Conservation (phyloP, 2,888 invertebrate species). For the Acrobasis consociella region DNA sequence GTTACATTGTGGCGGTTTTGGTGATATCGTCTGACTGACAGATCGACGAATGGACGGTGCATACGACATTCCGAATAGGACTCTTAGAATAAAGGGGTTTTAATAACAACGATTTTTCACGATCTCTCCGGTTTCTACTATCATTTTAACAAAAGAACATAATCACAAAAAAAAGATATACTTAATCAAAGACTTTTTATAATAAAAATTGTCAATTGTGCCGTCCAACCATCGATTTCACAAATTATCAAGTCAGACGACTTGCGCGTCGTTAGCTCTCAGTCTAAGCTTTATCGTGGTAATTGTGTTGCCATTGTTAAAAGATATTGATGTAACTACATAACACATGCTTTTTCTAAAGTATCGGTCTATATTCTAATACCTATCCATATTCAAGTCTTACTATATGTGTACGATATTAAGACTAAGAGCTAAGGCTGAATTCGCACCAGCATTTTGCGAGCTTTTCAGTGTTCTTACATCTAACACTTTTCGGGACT, state of each 20-base stretch:
- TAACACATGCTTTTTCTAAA: no score
- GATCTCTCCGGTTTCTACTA: no score
- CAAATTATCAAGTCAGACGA: slow-evolving; percentile 9
- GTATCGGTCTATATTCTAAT: no score
- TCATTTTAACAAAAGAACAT: no score
- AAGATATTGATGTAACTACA: no score
- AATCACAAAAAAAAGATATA: no score
- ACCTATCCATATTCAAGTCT: no score
- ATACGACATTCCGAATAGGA: background rate
- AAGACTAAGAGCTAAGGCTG: slow-evolving; percentile 13
- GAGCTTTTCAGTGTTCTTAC: background rate
- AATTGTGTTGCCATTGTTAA: no score
- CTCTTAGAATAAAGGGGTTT: background rate
- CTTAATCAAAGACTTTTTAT: background rate
- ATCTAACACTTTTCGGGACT: no score
- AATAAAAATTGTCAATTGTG: background rate
- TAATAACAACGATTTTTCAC: no score
- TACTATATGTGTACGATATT: background rate
- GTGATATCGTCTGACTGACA: slow-evolving; percentile 39
- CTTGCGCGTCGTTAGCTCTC: slow-evolving; percentile 5
- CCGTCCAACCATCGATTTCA: slow-evolving; percentile 7
- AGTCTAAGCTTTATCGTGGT: background rate
- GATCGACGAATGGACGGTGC: slow-evolving; percentile 8
- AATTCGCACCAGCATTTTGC: background rate
- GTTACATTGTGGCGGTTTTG: slow-evolving; percentile 56